phyloP scores from a whole-genome alignment of 1,140 invertebrate species.

The Aphaenogaster floridana region DNA sequence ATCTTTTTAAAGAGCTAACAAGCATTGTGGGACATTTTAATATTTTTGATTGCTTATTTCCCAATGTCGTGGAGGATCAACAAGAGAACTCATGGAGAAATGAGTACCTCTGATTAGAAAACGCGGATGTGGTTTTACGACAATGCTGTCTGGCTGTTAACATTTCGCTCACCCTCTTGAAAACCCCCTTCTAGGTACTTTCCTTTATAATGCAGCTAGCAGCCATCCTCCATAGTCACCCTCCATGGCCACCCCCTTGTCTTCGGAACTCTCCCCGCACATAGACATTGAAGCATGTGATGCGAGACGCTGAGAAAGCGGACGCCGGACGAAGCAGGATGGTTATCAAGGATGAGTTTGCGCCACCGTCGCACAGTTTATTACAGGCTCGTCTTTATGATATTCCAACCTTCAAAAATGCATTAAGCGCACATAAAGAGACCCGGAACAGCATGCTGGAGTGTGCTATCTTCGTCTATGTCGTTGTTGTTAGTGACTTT shows the following conservation, averaged over 20 bases:
- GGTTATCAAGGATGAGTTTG: conserved; percentile 40
- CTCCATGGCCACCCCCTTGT: conserved; percentile 10
- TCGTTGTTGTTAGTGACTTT: conserved; percentile 31
- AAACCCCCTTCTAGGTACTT: conserved; percentile 72
- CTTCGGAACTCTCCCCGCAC: conserved; percentile 32
- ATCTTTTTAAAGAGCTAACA: neutral
- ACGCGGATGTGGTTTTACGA: conserved; percentile 69
- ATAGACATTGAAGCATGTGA: conserved; percentile 47
- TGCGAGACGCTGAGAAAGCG: conserved; percentile 30
- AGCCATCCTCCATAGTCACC: conserved; percentile 9
- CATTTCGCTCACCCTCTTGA: conserved; percentile 69
- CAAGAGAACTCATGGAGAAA: conserved; percentile 15
- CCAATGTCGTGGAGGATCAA: neutral
- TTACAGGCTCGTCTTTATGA: conserved; percentile 78
- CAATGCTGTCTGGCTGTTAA: conserved; percentile 77
- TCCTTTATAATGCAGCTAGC: conserved; percentile 72
- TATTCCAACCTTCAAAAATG: conserved; percentile 79
- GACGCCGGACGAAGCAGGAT: neutral
- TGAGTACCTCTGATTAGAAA: conserved; percentile 73
- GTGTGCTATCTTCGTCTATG: conserved; percentile 46
- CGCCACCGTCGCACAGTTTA: conserved; percentile 68
- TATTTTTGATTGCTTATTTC: conserved; percentile 44
- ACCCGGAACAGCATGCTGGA: conserved; percentile 64
- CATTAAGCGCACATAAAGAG: conserved; percentile 80
- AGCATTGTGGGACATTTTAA: neutral